Evolutionary conservation across 2,113 vertebrate genomes (phyloP).

Genomic region (Rafetus swinhoei): DNA sequence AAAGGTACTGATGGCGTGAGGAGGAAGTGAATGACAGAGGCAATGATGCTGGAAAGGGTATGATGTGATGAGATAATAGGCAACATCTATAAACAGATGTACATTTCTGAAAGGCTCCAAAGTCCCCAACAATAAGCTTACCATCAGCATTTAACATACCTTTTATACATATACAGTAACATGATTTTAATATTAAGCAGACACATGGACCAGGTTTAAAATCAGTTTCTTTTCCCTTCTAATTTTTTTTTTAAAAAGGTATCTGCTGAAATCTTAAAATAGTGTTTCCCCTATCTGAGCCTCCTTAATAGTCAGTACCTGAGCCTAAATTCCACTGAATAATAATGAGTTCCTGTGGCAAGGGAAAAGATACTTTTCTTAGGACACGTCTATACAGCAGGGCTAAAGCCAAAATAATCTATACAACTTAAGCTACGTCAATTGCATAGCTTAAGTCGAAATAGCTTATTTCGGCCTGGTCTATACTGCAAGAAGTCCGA

Average conservation of each 20-base stretch:
- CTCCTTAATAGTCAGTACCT: slow-evolving; percentile 5
- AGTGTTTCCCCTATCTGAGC: background rate
- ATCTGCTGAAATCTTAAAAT: background rate
- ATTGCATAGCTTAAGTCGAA: too few relatives aligned
- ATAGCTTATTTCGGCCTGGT: too few relatives aligned
- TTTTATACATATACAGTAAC: rapidly evolving
- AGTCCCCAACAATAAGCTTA: background rate
- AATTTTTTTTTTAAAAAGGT: background rate
- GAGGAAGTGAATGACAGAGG: background rate
- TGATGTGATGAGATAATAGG: background rate
- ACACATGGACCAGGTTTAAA: background rate
- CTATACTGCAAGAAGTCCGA: too few relatives aligned
- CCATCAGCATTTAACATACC: background rate
- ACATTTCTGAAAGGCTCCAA: background rate
- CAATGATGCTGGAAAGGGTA: background rate
- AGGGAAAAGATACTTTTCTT: background rate
- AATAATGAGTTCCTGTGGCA: slow-evolving; percentile 28
- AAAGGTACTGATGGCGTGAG: background rate
- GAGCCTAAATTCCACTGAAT: slow-evolving; percentile 18
- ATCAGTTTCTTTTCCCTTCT: background rate
- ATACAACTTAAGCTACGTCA: too few relatives aligned
- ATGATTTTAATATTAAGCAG: background rate
- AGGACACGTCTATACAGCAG: too few relatives aligned
- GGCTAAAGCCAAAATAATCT: too few relatives aligned
- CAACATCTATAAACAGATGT: background rate